Evolutionary conservation across 2,888 invertebrate genomes (phyloP), one percentile per base, ranked within the genome.

Genomic region (Reticulitermes lucifugus): DNA sequence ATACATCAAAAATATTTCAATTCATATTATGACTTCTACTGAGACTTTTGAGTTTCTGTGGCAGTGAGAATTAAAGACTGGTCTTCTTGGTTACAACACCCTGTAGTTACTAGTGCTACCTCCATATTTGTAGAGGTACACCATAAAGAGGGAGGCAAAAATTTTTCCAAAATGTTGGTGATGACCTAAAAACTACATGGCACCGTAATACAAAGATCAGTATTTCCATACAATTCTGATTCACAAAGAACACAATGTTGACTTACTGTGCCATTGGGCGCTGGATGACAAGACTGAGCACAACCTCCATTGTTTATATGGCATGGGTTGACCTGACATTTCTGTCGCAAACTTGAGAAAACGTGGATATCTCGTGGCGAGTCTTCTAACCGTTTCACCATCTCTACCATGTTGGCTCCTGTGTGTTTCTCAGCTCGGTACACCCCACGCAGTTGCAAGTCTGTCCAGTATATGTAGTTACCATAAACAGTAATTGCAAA

Each of bases 391-490:
- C 98, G 94, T 89, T 98, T 97, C 0, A 98, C 98, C 93, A 99
- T 96, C 90, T 98, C 98, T 3, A 97, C 93, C 95, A 98, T 97
- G 89, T 97, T 96, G 5, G 97, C 97, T 0, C 99, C 99, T 0
- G 99, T 99, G 89, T 98, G 97, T 90, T 99, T 99, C 89, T 99
- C 98, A 0, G 99, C 98, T 75, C 99, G 93, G 90, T 98, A 99
- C 0, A 99, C 98, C 0, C 98, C 98, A 84, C 98, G 93, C 7
- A 98, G 90, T 89, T 98, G 98, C 86, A 98, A 92, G 91, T 98
- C 98, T 0, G 98, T 98, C 98, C 98, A 99, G 91, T 98, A 99
- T 84, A 99, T 98, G 89, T 97, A 97, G 89, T 97, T 95, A 41
- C 96, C 93, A 90, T 95, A 96, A 0, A 99, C 96, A 0, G 98